Percentiles rank a stretch among this genome's conserved stretches.
phyloP scores from a whole-genome alignment of 35 echinoderm and acorn worm genomes.

The Holothuria glaberrima region DNA sequence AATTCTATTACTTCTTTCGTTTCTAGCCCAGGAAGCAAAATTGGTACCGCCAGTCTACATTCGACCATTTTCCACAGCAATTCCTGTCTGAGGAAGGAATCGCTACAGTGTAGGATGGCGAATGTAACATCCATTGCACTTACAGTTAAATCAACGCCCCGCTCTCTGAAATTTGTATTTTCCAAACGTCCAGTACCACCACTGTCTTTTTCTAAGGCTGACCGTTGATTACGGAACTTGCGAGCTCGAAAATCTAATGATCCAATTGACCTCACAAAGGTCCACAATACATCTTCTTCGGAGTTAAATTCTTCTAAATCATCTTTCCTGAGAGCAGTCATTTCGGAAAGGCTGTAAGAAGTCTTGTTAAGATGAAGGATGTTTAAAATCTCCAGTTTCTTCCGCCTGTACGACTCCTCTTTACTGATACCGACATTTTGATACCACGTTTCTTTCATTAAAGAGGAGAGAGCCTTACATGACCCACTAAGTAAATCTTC shows the following conservation, averaged over 20 bases:
- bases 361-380: too few species aligned
- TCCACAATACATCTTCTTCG: neutral
- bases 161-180: neutral
- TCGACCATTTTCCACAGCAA: conserved; percentile 39
- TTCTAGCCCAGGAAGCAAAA: conserved; percentile 13
- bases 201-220: too few species aligned
- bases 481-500: too few species aligned
- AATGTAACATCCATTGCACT: conserved; percentile 39
- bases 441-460: too few species aligned
- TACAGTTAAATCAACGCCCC: neutral
- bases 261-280: neutral
- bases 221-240: neutral
- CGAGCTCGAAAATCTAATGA: neutral
- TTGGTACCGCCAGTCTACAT: conserved; percentile 29
- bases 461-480: too few species aligned
- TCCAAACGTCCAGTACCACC: neutral
- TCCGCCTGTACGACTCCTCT: too few species aligned
- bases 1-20: neutral
- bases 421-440: too few species aligned
- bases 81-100: neutral
- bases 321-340: neutral
- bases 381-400: too few species aligned
- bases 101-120: conserved; percentile 26
- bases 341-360: neutral
- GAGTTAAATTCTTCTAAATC: neutral